Conservation (phyloP, 92 coral and sea anemone species). For the Chrysogorgia sp. region DNA sequence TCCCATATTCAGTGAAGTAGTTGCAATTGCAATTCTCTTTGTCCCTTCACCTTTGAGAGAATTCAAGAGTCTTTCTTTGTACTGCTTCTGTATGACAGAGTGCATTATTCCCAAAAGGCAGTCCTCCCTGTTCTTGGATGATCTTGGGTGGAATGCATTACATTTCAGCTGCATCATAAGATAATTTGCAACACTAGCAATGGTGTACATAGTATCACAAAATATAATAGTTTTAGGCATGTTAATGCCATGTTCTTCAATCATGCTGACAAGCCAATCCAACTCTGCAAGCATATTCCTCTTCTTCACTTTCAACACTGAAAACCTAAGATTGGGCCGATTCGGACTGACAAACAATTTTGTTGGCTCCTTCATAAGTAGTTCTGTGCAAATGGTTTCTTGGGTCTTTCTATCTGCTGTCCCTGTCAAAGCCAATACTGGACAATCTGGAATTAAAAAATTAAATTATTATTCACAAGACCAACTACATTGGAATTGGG, state of each 20-base stretch:
- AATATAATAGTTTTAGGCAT: conserved; percentile 30
- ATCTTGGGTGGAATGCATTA: conserved; percentile 28
- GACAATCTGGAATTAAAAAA: too few species aligned
- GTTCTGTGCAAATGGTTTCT: not conserved
- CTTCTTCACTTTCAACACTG: conserved; percentile 41
- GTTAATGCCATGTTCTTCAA: not conserved
- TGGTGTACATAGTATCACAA: conserved; percentile 28
- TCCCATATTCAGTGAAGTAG: conserved; percentile 52
- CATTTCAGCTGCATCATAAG: conserved; percentile 3
- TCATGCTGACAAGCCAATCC: conserved; percentile 47
- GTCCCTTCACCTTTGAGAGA: conserved; percentile 33
- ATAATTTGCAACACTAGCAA: conserved; percentile 8
- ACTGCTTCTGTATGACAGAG: conserved; percentile 33
- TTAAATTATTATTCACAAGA: too few species aligned
- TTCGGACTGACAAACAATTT: conserved; percentile 49
- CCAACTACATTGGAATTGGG: too few species aligned
- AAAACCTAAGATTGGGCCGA: conserved; percentile 47
- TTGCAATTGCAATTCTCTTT: conserved; percentile 38
- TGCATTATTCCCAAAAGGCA: conserved; percentile 45
- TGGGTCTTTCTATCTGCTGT: conserved; percentile 46
- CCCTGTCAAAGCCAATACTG: too few species aligned
- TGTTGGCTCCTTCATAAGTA: conserved; percentile 2
- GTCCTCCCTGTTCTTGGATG: conserved; percentile 41
- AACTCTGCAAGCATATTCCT: conserved; percentile 26
- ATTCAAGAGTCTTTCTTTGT: conserved; percentile 37